phyloP scores from a whole-genome alignment of 2,113 vertebrate genomes.

The Clupea harengus region DNA sequence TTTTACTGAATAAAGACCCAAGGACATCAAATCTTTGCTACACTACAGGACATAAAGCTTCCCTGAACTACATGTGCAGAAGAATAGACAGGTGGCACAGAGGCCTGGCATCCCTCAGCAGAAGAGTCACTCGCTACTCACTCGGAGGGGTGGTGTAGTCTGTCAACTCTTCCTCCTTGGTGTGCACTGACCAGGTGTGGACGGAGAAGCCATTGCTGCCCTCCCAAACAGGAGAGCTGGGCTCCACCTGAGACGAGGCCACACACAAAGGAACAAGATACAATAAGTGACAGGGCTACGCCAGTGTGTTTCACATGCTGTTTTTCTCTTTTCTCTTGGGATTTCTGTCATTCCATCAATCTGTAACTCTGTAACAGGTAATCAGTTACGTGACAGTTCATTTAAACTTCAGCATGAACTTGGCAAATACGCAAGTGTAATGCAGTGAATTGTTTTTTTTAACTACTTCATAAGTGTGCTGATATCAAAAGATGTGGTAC shows the following conservation, averaged over 20 bases:
- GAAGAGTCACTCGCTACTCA: slow-evolving; percentile 17
- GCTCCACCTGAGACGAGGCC: slow-evolving; percentile 28
- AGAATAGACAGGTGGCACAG: background rate
- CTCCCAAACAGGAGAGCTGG: slow-evolving; percentile 32
- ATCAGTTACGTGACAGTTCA: too few species aligned
- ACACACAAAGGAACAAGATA: slow-evolving; percentile 11
- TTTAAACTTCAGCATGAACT: too few species aligned
- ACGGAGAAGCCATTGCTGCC: slow-evolving; percentile 34
- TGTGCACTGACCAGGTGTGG: background rate
- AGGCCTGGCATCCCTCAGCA: background rate
- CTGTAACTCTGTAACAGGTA: too few species aligned
- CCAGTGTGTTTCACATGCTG: background rate
- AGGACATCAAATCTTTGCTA: too few species aligned
- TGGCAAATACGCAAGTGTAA: too few species aligned
- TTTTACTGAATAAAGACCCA: too few species aligned
- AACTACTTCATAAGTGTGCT: background rate
- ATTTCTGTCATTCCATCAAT: background rate
- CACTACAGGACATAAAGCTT: too few species aligned
- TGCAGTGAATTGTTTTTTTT: too few species aligned
- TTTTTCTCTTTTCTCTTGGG: background rate
- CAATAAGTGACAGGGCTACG: background rate
- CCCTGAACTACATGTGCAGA: too few species aligned
- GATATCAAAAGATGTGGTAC: background rate
- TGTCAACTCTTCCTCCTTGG: slow-evolving; percentile 55
- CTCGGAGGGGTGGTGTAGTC: slow-evolving; percentile 69